Evolutionary conservation across 2,888 invertebrate species (phyloP).

Genomic region (Hymenopus coronatus): DNA sequence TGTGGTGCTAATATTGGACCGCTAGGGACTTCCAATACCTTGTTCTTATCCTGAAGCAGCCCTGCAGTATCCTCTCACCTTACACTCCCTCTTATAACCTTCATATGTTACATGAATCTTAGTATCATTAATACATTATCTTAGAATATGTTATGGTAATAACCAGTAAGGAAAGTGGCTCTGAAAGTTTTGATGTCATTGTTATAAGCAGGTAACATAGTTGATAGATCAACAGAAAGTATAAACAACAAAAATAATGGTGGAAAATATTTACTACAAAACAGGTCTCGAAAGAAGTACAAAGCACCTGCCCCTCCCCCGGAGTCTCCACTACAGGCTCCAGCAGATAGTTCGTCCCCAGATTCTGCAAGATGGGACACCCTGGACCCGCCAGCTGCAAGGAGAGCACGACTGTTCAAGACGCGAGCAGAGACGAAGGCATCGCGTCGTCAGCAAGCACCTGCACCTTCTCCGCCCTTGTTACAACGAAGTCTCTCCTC

Average conservation of each 20-base stretch:
- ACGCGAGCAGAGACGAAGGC: slow-evolving; percentile 64
- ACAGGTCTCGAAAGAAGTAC: slow-evolving; percentile 68
- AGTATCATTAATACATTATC: too few relatives aligned
- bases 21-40: accelerated
- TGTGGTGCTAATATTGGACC: too few relatives aligned
- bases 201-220: too few relatives aligned
- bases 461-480: not conserved
- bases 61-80: too few relatives aligned
- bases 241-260: too few relatives aligned
- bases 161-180: too few relatives aligned
- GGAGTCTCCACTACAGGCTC: slow-evolving; percentile 41
- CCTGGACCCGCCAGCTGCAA: slow-evolving; percentile 43
- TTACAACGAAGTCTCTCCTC: slow-evolving; percentile 50
- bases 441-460: not conserved
- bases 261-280: not conserved
- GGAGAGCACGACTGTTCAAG: slow-evolving; percentile 67
- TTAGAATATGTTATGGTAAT: too few relatives aligned
- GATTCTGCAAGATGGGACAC: slow-evolving; percentile 52
- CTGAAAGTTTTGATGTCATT: too few relatives aligned
- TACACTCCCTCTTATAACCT: too few relatives aligned
- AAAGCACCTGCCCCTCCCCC: slow-evolving; percentile 66
- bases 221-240: too few relatives aligned
- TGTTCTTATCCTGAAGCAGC: too few relatives aligned
- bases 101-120: too few relatives aligned
- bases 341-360: slow-evolving; percentile 57